A percentile compares a stretch with the other conserved stretches of the same genome.
phyloP scores from a whole-genome alignment of 2,888 invertebrate genomes.

The Aphodius granarius region DNA sequence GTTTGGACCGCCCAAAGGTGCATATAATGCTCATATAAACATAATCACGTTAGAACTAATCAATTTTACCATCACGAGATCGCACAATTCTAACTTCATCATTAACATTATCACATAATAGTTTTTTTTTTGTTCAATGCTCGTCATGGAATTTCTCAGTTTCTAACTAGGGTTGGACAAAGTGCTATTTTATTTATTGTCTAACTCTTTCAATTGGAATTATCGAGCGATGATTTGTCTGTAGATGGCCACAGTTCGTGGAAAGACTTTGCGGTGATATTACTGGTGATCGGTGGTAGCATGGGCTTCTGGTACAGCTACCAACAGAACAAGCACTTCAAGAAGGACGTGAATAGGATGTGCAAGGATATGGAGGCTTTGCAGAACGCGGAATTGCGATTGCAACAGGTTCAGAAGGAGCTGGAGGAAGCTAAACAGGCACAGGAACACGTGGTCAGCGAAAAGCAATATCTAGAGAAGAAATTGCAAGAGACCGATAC shows the following conservation, averaged over 20 bases:
- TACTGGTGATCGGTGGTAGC: slow-evolving; percentile 79
- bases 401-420: slow-evolving; percentile 83
- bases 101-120: too few species aligned
- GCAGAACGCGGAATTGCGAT: slow-evolving; percentile 84
- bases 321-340: slow-evolving; percentile 86
- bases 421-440: slow-evolving; percentile 82
- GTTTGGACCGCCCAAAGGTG: slow-evolving; percentile 97
- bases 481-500: slow-evolving; percentile 74
- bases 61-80: background rate
- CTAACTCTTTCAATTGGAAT: background rate
- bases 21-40: slow-evolving; percentile 33
- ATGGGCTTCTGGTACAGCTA: slow-evolving; percentile 92
- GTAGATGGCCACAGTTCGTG: slow-evolving; percentile 55
- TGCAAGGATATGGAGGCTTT: slow-evolving; percentile 92
- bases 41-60: background rate
- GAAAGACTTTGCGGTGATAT: slow-evolving; percentile 89
- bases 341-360: slow-evolving; percentile 86
- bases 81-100: background rate
- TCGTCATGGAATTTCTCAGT: too few species aligned
- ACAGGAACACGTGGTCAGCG: slow-evolving; percentile 78
- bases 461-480: slow-evolving; percentile 81
- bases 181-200: slow-evolving; percentile 1
- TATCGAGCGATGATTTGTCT: slow-evolving; percentile 4
- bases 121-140: too few species aligned
- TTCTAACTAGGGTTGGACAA: slow-evolving; percentile 11